Percentiles rank a stretch among this genome's conserved stretches.
phyloP scores from a whole-genome alignment of 2,797 vertebrate species.

The Pampus argenteus region DNA sequence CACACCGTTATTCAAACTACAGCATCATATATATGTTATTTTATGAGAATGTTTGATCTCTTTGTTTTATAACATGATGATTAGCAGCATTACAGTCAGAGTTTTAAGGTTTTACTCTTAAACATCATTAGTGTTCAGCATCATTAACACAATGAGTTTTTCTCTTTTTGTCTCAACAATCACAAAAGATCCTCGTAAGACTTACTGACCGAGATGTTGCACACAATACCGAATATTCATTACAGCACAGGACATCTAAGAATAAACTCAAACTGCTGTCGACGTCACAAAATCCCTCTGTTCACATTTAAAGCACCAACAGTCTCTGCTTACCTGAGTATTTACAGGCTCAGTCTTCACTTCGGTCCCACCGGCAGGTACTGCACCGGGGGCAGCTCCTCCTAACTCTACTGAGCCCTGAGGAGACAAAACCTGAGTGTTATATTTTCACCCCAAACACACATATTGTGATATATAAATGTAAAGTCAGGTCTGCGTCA shows the following conservation, averaged over 20 bases:
- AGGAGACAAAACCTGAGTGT: constrained; percentile 27
- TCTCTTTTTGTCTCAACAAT: background rate
- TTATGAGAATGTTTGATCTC: background rate
- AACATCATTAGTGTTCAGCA: accelerated
- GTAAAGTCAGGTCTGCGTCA: background rate
- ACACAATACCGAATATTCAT: background rate
- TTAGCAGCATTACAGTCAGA: background rate
- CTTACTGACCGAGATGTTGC: background rate
- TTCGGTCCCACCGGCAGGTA: constrained; percentile 80
- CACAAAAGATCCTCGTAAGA: background rate
- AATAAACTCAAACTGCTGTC: background rate
- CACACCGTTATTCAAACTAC: background rate
- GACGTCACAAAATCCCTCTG: background rate
- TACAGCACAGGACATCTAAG: no score
- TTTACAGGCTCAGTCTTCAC: constrained; percentile 84
- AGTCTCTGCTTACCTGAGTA: constrained; percentile 68
- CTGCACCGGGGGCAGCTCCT: constrained; percentile 80
- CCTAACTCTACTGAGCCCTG: constrained; percentile 94
- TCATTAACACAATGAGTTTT: background rate
- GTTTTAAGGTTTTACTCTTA: background rate
- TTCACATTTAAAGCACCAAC: background rate
- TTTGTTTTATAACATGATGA: background rate
- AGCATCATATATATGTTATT: background rate
- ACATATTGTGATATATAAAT: background rate
- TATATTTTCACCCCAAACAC: background rate